Base-by-base conservation (phyloP, 2,113 vertebrate species). In the Melospiza melodia region DNA sequence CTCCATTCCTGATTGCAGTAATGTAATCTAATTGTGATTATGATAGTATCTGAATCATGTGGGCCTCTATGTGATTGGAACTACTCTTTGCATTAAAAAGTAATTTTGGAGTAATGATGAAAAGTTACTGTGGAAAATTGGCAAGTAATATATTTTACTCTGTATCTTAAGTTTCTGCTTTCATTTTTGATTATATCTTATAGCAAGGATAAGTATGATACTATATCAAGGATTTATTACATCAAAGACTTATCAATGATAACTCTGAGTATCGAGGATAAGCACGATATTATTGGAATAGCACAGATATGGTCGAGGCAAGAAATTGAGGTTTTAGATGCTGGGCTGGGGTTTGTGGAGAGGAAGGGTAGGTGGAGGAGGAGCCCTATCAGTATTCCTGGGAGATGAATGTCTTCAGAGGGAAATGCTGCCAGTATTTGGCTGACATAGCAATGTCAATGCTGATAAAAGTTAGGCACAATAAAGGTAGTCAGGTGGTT, bases 11-110 rank as follows among this genome's bases (percentile, higher is more conserved):
- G 99, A 99, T 99, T 99, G 99, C 99, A 98, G 98, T 99, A 99
- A 99, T 99, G 99, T 99, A 99, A 99, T 99, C 99, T 99, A 99
- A 99, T 99, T 99, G 99, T 99, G 99, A 99, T 99, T 99, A 99
- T 99, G 99, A 99, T 99, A 99, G 98, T 99, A 99, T 99, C 99
- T 99, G 99, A 99, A 99, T 99, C 99, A 99, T 99, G 98, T 99
- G 98, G 99, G 99, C 99, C 98, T 99, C 99, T 98, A 99, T 99
- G 98, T 99, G 99, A 99, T 99, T 99, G 99, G 99, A 99, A 99
- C 99, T 99, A 99, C 99, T 99, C 99, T 98, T 99, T 99, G 99
- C 99, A 99, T 99, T 99, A 99, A 99, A 99, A 99, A 99, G 98
- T 99, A 98, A 99, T 99, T 99, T 99, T 99, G 99, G 99, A 99